Evolutionary conservation across 2,797 vertebrate species (phyloP).

Genomic region (Benthosema pterotum): DNA sequence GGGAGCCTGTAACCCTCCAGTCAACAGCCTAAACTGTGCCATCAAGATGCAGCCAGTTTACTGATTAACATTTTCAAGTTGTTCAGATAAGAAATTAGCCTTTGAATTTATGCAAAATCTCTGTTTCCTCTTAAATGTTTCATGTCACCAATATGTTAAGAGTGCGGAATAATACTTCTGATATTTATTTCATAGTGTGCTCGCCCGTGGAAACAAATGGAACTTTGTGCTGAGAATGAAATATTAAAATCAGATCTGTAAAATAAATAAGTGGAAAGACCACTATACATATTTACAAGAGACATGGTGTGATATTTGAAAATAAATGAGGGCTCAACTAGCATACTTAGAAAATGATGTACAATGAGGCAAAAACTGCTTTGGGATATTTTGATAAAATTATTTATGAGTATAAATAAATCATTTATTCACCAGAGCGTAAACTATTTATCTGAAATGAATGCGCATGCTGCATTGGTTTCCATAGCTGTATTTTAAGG

Average conservation of each 20-base stretch:
- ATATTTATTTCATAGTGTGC: constrained; percentile 79
- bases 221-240: constrained; percentile 81
- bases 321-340: constrained; percentile 82
- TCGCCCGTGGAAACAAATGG: constrained; percentile 80
- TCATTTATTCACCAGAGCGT: constrained; percentile 79
- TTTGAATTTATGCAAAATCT: constrained; percentile 77
- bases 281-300: constrained; percentile 85
- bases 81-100: constrained; percentile 67
- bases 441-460: constrained; percentile 82
- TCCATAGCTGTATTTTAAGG: constrained; percentile 70
- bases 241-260: constrained; percentile 84
- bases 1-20: constrained; percentile 63
- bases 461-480: constrained; percentile 73
- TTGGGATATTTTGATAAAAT: constrained; percentile 84
- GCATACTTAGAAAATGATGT: constrained; percentile 80
- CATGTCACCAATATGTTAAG: constrained; percentile 76
- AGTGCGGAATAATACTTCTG: constrained; percentile 75
- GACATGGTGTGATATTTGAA: constrained; percentile 81
- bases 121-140: constrained; percentile 77
- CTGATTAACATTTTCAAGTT: constrained; percentile 68
- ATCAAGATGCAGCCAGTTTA: constrained; percentile 63
- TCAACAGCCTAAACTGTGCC: constrained; percentile 65
- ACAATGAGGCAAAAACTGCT: constrained; percentile 84
- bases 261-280: constrained; percentile 84
- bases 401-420: constrained; percentile 83